Conservation (phyloP, 2,888 invertebrate species). For the Heliconius hortense region DNA sequence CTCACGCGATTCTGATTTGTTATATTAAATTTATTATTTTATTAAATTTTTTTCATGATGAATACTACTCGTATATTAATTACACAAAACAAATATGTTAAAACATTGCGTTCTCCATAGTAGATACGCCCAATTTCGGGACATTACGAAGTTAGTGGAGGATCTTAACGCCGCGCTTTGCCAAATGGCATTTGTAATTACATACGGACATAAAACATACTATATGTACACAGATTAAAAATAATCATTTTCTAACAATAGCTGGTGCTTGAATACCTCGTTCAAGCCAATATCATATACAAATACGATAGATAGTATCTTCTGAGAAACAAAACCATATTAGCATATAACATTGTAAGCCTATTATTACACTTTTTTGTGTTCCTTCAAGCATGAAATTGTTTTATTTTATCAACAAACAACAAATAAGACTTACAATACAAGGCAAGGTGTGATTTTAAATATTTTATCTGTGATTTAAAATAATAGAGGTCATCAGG, state of each 20-base stretch:
- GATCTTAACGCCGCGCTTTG: not conserved
- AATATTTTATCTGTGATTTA: not conserved
- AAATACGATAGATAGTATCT: constrained; percentile 16
- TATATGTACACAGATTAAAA: not conserved
- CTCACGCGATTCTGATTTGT: too few relatives aligned
- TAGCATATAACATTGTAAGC: constrained; percentile 19
- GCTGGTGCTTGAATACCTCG: constrained; percentile 9
- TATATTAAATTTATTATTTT: too few relatives aligned
- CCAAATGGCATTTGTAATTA: not conserved
- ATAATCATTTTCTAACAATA: constrained; percentile 22
- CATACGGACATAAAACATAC: not conserved
- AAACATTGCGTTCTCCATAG: not conserved
- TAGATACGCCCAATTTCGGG: too few relatives aligned
- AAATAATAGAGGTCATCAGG: not conserved
- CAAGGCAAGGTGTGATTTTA: not conserved
- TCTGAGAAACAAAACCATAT: constrained; percentile 18
- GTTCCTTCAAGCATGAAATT: constrained; percentile 2
- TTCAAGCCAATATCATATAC: constrained; percentile 15
- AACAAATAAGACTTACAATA: not conserved
- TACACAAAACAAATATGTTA: too few relatives aligned
- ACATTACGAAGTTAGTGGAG: not conserved
- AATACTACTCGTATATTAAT: too few relatives aligned
- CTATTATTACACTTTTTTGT: constrained; percentile 8
- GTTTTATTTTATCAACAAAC: not conserved
- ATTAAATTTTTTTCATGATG: too few relatives aligned